Evolutionary conservation across 2,888 invertebrate genomes (phyloP), one percentile per base, ranked within the genome.

Genomic region (Zygaena filipendulae): DNA sequence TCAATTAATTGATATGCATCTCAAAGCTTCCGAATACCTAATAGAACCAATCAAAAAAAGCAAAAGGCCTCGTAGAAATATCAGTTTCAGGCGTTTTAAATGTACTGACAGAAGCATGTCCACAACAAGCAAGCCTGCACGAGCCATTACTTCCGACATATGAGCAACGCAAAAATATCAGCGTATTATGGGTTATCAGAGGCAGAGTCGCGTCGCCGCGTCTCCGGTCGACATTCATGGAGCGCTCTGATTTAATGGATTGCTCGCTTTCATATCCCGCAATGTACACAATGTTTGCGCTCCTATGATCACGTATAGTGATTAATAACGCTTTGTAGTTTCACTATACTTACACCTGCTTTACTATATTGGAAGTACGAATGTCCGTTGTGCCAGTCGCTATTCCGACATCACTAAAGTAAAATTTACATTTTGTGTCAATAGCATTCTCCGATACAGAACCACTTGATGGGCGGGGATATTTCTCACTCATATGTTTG

Each of bases 151-250:
- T 77, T 75, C 71, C 79, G 68, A 77, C 75, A 71, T 79, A 77
- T 79, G 77, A 77, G 75, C 72, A 75, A 69, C 67, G 72, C 70
- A 75, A 72, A 77, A 79, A 79, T 79, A 79, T 77, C 75, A 69
- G 69, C 66, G 77, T 71, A 77, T 77, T 77, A 75, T 69, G 62
- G 75, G 71, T 75, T 77, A 75, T 77, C 75, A 77, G 68, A 70
- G 59, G 59, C 63, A 54, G 42, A 63, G 70, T 59, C 70, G 57
- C 64, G 68, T 70, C 72, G 68, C 62, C 46, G 59, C 54, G 38
- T 38, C 37, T 45, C 40, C 43, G 42, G 38, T 52, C 55, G 57
- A 61, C 63, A 70, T 71, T 70, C 68, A 69, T 53, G 58, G 59
- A 62, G 53, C 60, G 55, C 51, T 54, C 43, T 49, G 49, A 52